These are phyloP conservation scores for Marasmarcha lunaedactyla DNA, from an alignment of 2,888 invertebrate species.

Conservation along the genomic window DNA sequence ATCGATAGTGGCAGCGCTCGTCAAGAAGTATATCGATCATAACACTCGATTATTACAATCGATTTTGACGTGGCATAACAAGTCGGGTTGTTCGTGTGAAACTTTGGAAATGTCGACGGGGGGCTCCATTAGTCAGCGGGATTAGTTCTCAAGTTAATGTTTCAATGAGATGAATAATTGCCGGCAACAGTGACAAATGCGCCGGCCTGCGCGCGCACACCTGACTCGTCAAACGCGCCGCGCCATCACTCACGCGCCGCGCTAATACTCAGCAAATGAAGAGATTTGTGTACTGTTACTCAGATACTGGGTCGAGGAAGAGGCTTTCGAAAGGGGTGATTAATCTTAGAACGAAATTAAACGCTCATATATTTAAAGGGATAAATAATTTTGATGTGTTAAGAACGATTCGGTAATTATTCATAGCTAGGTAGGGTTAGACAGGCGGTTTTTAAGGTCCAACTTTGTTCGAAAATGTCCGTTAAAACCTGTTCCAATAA, in stretches of 20 bases:
- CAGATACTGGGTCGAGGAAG: too few relatives aligned
- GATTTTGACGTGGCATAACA: neutral
- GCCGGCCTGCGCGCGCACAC: slow-evolving; percentile 55
- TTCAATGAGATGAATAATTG: slow-evolving; percentile 69
- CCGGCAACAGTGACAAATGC: slow-evolving; percentile 66
- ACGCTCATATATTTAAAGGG: too few relatives aligned
- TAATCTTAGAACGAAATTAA: too few relatives aligned
- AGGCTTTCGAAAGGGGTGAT: too few relatives aligned
- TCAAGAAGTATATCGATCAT: neutral
- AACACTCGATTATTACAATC: neutral
- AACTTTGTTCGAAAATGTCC: too few relatives aligned
- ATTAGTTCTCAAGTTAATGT: slow-evolving; percentile 67
- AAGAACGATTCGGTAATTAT: too few relatives aligned
- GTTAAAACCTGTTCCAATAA: too few relatives aligned
- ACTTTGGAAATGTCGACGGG: slow-evolving; percentile 66
- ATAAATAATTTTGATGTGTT: too few relatives aligned
- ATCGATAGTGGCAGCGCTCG: neutral
- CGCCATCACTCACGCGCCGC: slow-evolving; percentile 51
- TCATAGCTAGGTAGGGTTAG: too few relatives aligned
- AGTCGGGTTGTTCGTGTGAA: slow-evolving; percentile 31
- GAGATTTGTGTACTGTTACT: slow-evolving; percentile 47
- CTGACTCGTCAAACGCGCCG: slow-evolving; percentile 57
- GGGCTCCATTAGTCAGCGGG: slow-evolving; percentile 68
- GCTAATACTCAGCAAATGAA: slow-evolving; percentile 50
- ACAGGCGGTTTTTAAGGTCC: too few relatives aligned